These are phyloP conservation scores for Rhinoderma darwinii DNA, from an alignment of 2,113 vertebrate genomes.

Conservation along the genomic window DNA sequence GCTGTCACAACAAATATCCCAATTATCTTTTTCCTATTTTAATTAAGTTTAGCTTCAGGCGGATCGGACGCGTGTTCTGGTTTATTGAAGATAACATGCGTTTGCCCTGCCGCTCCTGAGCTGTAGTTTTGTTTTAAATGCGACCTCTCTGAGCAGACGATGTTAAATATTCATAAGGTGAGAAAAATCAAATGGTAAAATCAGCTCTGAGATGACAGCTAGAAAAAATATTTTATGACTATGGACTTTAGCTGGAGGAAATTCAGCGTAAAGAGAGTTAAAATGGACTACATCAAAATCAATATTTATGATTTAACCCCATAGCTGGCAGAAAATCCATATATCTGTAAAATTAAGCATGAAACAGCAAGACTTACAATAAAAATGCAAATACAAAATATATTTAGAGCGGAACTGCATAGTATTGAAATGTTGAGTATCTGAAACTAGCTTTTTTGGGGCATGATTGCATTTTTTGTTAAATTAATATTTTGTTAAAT, in stretches of 20 bases:
- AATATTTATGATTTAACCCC: conserved; percentile 16
- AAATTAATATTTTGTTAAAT: not conserved
- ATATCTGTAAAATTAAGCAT: conserved; percentile 5
- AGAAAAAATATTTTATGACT: conserved; percentile 27
- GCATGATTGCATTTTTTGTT: not conserved
- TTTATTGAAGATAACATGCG: conserved; percentile 55
- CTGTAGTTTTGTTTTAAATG: conserved; percentile 57
- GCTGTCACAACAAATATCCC: conserved; percentile 56
- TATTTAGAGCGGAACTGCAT: not conserved
- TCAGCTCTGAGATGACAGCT: conserved; percentile 47
- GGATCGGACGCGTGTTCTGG: conserved; percentile 44
- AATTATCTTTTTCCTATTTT: conserved; percentile 55
- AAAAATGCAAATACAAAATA: not conserved
- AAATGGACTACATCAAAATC: not conserved
- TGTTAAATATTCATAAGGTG: conserved; percentile 58
- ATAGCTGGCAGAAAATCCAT: not conserved
- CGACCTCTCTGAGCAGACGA: conserved; percentile 39
- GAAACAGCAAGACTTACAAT: not conserved
- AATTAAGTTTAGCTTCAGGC: conserved; percentile 56
- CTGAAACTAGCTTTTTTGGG: not conserved
- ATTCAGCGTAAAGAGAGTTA: conserved; percentile 28
- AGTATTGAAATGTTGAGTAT: not conserved
- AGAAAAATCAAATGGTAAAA: conserved; percentile 56
- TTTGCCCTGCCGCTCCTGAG: conserved; percentile 46
- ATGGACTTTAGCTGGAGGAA: conserved; percentile 12